These are phyloP conservation scores for Dissostichus mawsoni DNA, from an alignment of 2,113 vertebrate genomes.

Conservation along the genomic window DNA sequence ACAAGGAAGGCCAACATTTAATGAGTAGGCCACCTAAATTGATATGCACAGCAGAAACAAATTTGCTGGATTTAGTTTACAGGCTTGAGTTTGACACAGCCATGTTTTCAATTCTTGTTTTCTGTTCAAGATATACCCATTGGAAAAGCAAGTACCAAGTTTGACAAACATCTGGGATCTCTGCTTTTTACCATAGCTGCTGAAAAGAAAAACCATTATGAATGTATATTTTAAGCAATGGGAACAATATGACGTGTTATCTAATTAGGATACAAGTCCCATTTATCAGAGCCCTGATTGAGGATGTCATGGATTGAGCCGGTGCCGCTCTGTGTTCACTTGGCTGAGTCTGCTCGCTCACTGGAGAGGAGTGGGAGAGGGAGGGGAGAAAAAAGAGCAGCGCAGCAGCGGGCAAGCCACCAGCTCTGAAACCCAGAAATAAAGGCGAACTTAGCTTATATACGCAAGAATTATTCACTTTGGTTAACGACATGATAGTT, in stretches of 20 bases:
- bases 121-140: background rate
- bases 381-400: conserved; percentile 68
- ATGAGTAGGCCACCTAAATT: too few relatives aligned
- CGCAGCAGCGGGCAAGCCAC: conserved; percentile 71
- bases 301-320: conserved; percentile 70
- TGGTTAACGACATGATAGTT: conserved; percentile 36
- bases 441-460: conserved; percentile 66
- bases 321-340: conserved; percentile 74
- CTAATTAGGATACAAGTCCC: background rate
- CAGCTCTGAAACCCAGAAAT: conserved; percentile 72
- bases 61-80: too few relatives aligned
- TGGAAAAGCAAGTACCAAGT: background rate
- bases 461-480: conserved; percentile 54
- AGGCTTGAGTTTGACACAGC: too few relatives aligned
- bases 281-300: conserved; percentile 40
- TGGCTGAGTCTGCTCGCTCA: conserved; percentile 77
- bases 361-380: conserved; percentile 68
- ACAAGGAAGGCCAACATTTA: too few relatives aligned
- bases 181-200: background rate
- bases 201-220: background rate
- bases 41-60: too few relatives aligned
- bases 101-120: too few relatives aligned
- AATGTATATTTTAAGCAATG: background rate
- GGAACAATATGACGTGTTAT: background rate
- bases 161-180: background rate